A percentile compares a stretch with the other conserved stretches of the same genome.
Evolutionary conservation across 2,888 invertebrate species (phyloP).

Genomic region (Troides aeacus): DNA sequence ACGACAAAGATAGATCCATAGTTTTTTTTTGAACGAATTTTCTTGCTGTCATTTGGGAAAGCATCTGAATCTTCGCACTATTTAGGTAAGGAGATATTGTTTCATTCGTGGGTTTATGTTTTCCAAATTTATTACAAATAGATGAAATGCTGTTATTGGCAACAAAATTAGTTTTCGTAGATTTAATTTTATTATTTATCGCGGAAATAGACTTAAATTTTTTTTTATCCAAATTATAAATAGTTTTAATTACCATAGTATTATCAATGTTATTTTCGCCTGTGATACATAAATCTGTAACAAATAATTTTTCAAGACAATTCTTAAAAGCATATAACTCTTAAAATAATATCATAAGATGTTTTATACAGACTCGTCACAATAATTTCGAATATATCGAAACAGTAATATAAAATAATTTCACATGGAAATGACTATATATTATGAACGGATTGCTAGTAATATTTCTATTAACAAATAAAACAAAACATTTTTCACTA

Average conservation of each 20-base stretch:
- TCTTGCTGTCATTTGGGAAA: slow-evolving; percentile 56
- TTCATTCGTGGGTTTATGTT: slow-evolving; percentile 40
- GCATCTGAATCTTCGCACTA: slow-evolving; percentile 48
- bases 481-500: slow-evolving; percentile 42
- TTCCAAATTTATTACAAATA: slow-evolving; percentile 29
- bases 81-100: slow-evolving; percentile 53
- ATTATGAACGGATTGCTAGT: slow-evolving; percentile 14
- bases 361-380: slow-evolving; percentile 39
- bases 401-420: slow-evolving; percentile 6
- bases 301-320: not conserved
- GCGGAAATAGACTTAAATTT: slow-evolving; percentile 13
- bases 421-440: slow-evolving; percentile 22
- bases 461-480: slow-evolving; percentile 20
- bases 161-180: slow-evolving; percentile 14
- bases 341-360: not conserved
- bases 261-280: not conserved
- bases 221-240: slow-evolving; percentile 10
- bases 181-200: slow-evolving; percentile 11
- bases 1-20: slow-evolving; percentile 50
- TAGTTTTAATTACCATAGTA: slow-evolving; percentile 31
- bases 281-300: slow-evolving; percentile 2
- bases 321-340: not conserved
- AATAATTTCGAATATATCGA: slow-evolving; percentile 55
- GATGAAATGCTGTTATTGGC: slow-evolving; percentile 10
- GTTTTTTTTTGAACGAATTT: slow-evolving; percentile 49